phyloP scores from a whole-genome alignment of 2,113 vertebrate species.

The Triplophysa tibetana region DNA sequence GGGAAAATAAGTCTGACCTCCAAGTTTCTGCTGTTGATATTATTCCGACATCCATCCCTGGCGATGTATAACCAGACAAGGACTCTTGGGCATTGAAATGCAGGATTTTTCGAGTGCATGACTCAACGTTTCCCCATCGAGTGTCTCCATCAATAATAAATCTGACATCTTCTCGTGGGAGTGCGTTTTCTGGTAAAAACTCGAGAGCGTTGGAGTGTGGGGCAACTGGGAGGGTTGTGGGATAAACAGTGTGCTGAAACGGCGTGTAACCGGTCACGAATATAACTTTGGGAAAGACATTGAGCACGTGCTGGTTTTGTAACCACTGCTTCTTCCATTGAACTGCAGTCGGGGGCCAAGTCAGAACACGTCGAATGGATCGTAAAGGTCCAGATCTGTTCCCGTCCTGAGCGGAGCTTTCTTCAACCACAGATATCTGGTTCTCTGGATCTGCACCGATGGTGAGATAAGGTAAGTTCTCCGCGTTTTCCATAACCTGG shows the following conservation, averaged over 20 bases:
- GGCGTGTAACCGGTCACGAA: constrained; percentile 35
- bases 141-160: background rate
- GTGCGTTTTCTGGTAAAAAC: constrained; percentile 6
- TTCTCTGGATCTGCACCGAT: constrained; percentile 60
- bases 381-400: background rate
- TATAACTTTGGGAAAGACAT: constrained; percentile 35
- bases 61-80: background rate
- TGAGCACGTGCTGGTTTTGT: constrained; percentile 38
- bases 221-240: constrained; percentile 8
- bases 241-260: background rate
- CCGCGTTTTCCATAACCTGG: constrained; percentile 26
- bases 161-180: constrained; percentile 1
- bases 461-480: constrained; percentile 67
- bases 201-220: constrained; percentile 6
- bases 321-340: constrained; percentile 65
- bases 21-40: background rate
- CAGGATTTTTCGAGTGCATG: background rate
- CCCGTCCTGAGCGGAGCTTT: background rate
- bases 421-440: constrained; percentile 17
- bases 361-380: constrained; percentile 63
- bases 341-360: constrained; percentile 67
- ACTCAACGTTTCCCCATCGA: background rate
- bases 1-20: background rate
- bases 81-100: constrained; percentile 5
- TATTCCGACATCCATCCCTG: background rate